Percentiles rank a stretch among this genome's conserved stretches.
Conservation (phyloP, 2,113 vertebrate genomes). For the Haliaeetus leucogaster region DNA sequence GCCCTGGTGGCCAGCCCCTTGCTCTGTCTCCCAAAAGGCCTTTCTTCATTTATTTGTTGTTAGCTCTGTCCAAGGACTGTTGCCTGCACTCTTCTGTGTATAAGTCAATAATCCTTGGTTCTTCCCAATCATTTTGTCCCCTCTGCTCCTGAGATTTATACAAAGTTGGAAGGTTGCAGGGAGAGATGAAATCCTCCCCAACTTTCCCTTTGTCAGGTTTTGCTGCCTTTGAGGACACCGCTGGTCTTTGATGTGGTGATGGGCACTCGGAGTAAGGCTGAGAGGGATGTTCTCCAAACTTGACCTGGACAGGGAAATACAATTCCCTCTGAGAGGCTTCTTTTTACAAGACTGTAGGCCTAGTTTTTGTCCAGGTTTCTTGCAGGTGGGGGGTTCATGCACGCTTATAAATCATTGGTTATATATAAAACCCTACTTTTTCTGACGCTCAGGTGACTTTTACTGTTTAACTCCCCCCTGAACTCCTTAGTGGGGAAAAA, state of each 20-base stretch:
- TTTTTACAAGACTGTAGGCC: background rate
- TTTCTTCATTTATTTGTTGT: background rate
- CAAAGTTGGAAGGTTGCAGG: background rate
- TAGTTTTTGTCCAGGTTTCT: background rate
- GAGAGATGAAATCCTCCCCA: background rate
- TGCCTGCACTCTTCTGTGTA: background rate
- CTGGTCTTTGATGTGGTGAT: background rate
- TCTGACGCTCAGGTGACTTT: background rate
- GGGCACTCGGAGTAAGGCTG: background rate
- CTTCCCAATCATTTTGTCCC: background rate
- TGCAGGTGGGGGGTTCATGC: background rate
- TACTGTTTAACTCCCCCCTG: background rate
- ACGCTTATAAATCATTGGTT: background rate
- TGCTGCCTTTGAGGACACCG: background rate
- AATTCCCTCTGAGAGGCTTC: background rate
- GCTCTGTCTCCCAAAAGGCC: background rate
- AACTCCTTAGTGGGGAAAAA: background rate
- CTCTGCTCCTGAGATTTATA: background rate
- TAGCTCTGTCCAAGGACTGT: background rate
- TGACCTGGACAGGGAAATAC: background rate
- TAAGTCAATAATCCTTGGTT: background rate
- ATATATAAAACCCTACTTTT: background rate
- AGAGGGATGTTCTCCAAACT: background rate
- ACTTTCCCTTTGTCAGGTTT: background rate
- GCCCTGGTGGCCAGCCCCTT: background rate